These are phyloP conservation scores for Nudaria mundana DNA, from an alignment of 2,888 invertebrate species.

Conservation along the genomic window DNA sequence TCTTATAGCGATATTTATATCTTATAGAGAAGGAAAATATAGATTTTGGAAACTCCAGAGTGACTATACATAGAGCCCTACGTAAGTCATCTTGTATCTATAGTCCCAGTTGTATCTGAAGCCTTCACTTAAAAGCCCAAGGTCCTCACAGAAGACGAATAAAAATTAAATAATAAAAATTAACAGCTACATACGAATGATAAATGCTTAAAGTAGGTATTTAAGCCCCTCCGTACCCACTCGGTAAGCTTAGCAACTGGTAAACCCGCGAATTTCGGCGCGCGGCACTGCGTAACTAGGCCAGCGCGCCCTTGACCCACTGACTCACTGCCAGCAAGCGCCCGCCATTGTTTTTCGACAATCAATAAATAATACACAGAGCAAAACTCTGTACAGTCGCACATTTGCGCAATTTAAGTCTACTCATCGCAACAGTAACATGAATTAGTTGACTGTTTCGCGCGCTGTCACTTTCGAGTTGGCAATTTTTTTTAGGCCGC, in stretches of 20 bases:
- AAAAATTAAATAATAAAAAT: too few species aligned
- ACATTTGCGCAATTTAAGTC: conserved; percentile 65
- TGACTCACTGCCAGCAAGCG: conserved; percentile 76
- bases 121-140: too few species aligned
- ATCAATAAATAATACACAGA: conserved; percentile 78
- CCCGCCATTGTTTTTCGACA: conserved; percentile 79
- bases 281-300: conserved; percentile 73
- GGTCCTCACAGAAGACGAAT: too few species aligned
- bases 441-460: conserved; percentile 52
- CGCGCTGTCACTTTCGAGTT: conserved; percentile 50
- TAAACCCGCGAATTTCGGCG: conserved; percentile 76
- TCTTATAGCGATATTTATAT: too few species aligned
- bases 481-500: conserved; percentile 45
- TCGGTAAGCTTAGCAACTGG: conserved; percentile 68
- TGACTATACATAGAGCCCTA: too few species aligned
- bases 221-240: conserved; percentile 57
- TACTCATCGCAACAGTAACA: conserved; percentile 53
- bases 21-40: too few species aligned
- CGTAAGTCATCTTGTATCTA: too few species aligned
- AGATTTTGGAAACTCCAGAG: too few species aligned
- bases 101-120: too few species aligned
- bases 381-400: conserved; percentile 65
- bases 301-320: conserved; percentile 76
- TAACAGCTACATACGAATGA: too few species aligned
- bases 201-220: too few species aligned